A percentile compares a stretch with the other conserved stretches of the same genome.
phyloP scores from a whole-genome alignment of 1,140 invertebrate genomes.

The Camponotus floridanus region DNA sequence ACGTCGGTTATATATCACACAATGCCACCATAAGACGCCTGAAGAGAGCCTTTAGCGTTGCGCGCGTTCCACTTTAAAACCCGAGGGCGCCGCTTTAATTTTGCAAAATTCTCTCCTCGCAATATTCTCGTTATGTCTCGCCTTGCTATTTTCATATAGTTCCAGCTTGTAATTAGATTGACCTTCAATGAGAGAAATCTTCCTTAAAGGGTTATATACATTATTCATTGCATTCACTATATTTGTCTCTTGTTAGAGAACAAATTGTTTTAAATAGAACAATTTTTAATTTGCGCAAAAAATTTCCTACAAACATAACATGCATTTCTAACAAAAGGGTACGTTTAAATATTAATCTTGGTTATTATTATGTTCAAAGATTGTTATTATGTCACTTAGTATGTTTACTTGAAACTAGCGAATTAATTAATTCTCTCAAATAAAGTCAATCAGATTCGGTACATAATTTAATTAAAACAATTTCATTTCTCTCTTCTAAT shows the following conservation, averaged over 20 bases:
- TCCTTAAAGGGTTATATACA: not conserved
- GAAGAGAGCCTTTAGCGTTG: slow-evolving; percentile 40
- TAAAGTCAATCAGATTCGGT: not conserved
- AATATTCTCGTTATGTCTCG: not conserved
- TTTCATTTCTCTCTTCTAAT: slow-evolving; percentile 7
- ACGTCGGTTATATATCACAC: slow-evolving; percentile 56
- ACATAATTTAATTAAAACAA: slow-evolving; percentile 13
- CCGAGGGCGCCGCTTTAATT: slow-evolving; percentile 29
- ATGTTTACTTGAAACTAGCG: too few relatives aligned
- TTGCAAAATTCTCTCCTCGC: slow-evolving; percentile 10
- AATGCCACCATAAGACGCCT: slow-evolving; percentile 54
- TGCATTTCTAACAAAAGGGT: not conserved
- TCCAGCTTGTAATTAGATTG: slow-evolving; percentile 25
- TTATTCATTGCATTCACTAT: not conserved
- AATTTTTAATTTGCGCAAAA: not conserved
- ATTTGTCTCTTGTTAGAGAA: not conserved
- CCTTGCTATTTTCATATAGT: not conserved
- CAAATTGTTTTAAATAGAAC: not conserved
- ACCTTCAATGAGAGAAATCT: not conserved
- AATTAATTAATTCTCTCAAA: not conserved
- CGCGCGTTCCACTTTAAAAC: slow-evolving; percentile 49
- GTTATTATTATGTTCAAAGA: not conserved
- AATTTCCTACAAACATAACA: slow-evolving; percentile 4
- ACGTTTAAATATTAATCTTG: not conserved
- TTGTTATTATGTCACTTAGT: not conserved